Base-by-base conservation (phyloP, 2,888 invertebrate genomes). In the Lordiphosa andalusiaca region DNA sequence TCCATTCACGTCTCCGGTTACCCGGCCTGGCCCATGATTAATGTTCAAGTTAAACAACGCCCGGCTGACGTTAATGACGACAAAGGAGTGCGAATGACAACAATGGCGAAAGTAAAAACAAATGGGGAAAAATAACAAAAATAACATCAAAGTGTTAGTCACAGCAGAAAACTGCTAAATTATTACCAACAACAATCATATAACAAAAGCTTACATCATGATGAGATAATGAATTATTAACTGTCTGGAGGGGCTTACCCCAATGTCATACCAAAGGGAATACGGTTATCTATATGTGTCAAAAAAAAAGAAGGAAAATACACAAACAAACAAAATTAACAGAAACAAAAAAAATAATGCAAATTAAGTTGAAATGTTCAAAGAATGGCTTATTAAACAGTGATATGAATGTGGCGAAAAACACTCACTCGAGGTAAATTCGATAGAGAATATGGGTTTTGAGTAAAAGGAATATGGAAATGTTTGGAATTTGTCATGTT, bases 11-110 rank as follows among this genome's bases (percentile, higher is more conserved):
- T 67, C 74, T 68, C 51, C 54, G 19, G 59, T 71, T 67, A 58
- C 67, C 37, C 44, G 44, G 39, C 36, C 9, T 53, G 68, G 59
- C 9, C 64, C 69, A 76, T 78, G 84, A 78, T 81, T 84, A 84
- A 84, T 78, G 82, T 62, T 65, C 67, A 84, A 81, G 84, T 84
- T 81, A 84, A 84, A 81, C 77, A 76, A 73, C 77, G 62, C 66
- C 69, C 53, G 57, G 47, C 61, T 84, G 84, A 77, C 77, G 66
- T 77, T 84, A 78, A 78, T 78, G 73, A 73, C 82, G 71, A 76
- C 77, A 81, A 81, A 71, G 58, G 54, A 49, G 59, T 66, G 55
- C 12, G 55, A 62, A 23, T 57, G 56, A 53, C 64, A 75, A 71
- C 70, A 77, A 70, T 56, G 48, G 51, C 51, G 9, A 50, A 23